These are phyloP conservation scores for Otolemur garnettii DNA, from an alignment of 2,113 vertebrate genomes.

Conservation along the genomic window DNA sequence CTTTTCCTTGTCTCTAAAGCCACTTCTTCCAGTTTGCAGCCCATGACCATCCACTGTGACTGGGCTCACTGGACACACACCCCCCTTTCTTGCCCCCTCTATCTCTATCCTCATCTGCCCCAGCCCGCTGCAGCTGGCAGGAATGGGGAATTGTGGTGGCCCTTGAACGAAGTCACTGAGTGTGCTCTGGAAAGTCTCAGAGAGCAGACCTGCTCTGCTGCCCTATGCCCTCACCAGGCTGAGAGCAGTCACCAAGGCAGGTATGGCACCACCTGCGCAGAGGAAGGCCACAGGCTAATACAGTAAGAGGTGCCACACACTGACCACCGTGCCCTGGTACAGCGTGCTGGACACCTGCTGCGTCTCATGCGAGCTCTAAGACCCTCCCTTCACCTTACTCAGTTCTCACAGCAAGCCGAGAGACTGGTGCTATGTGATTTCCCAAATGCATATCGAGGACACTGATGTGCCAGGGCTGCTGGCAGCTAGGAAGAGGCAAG, in stretches of 20 bases:
- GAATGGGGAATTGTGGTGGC: fast-evolving
- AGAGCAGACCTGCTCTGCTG: neutral
- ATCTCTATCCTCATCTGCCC: neutral
- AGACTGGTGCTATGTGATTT: fast-evolving
- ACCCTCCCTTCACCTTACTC: neutral
- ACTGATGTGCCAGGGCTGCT: neutral
- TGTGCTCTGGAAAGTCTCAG: neutral
- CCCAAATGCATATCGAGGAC: fast-evolving
- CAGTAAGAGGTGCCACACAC: neutral
- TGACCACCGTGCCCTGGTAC: fast-evolving
- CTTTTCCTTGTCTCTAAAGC: neutral
- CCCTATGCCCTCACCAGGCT: neutral
- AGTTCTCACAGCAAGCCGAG: neutral
- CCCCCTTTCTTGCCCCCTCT: neutral
- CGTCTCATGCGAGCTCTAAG: neutral
- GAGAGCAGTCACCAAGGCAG: neutral
- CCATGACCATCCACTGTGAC: neutral
- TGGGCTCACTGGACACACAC: neutral
- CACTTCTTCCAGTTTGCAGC: neutral
- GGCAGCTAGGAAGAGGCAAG: neutral
- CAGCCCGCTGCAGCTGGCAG: too few species aligned
- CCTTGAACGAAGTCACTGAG: fast-evolving
- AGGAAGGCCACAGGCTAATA: neutral
- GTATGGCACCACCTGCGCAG: fast-evolving
- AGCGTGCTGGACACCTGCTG: fast-evolving